Conservation (phyloP, 2,113 vertebrate species). For the Promerops cafer region DNA sequence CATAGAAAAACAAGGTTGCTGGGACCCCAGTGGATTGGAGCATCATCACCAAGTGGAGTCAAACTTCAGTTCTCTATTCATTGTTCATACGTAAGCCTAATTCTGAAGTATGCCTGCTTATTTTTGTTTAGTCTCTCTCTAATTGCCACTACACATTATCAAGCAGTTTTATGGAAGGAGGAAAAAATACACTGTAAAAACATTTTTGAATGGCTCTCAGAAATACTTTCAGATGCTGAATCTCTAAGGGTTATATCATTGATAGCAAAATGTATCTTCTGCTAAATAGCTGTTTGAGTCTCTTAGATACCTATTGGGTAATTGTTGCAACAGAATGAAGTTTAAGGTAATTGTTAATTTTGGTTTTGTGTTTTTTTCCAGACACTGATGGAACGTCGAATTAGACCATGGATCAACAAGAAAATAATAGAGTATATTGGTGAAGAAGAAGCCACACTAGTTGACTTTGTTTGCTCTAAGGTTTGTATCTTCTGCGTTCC, state of each 20-base stretch:
- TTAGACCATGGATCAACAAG: slow-evolving; percentile 99
- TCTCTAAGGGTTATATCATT: background rate
- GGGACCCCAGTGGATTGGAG: background rate
- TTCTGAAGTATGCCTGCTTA: background rate
- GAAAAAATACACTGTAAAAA: background rate
- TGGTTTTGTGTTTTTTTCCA: slow-evolving; percentile 30
- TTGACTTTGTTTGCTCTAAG: slow-evolving; percentile 99
- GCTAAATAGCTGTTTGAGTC: background rate
- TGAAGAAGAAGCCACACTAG: slow-evolving; percentile 95
- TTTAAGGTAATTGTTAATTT: background rate
- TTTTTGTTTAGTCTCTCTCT: background rate
- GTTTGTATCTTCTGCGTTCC: slow-evolving; percentile 56
- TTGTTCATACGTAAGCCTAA: background rate
- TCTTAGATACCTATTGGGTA: background rate
- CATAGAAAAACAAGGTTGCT: background rate
- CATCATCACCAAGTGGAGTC: background rate
- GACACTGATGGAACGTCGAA: slow-evolving; percentile 95
- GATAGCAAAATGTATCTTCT: background rate
- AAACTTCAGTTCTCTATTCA: background rate
- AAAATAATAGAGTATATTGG: slow-evolving; percentile 99
- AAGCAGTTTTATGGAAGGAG: background rate
- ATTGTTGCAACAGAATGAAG: background rate
- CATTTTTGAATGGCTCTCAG: background rate
- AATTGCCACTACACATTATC: background rate
- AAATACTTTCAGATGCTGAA: background rate